These are phyloP conservation scores for Lampris incognitus DNA, from an alignment of 2,113 vertebrate genomes.

Conservation along the genomic window DNA sequence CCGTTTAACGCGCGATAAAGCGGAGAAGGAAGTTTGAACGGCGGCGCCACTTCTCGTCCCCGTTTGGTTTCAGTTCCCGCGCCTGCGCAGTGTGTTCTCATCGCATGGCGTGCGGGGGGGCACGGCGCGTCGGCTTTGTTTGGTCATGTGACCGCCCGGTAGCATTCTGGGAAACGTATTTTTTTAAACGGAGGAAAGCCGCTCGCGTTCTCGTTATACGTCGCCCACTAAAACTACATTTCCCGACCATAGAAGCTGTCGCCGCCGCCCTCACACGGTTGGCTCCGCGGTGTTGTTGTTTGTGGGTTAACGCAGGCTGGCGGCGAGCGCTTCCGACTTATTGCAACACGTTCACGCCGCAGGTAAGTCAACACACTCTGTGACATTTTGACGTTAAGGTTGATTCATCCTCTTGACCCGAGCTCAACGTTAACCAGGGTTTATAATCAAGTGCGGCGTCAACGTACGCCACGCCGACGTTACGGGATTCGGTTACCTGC, in stretches of 20 bases:
- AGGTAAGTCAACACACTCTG: slow-evolving; percentile 19
- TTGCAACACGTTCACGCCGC: slow-evolving; percentile 45
- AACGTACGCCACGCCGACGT: too few relatives aligned
- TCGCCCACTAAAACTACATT: slow-evolving; percentile 45
- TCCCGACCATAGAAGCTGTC: slow-evolving; percentile 21
- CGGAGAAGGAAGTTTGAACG: too few relatives aligned
- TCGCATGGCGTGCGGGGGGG: too few relatives aligned
- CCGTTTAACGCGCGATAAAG: too few relatives aligned
- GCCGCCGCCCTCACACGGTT: background rate
- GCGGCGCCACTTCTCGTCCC: too few relatives aligned
- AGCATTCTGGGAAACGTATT: slow-evolving; percentile 48
- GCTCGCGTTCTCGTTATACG: accelerated
- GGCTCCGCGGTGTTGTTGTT: slow-evolving; percentile 24
- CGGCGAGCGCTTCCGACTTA: background rate
- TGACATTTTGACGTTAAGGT: too few relatives aligned
- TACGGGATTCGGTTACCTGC: too few relatives aligned
- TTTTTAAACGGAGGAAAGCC: accelerated
- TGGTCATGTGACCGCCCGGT: background rate
- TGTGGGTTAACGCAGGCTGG: slow-evolving; percentile 1
- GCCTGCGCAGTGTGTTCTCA: too few relatives aligned
- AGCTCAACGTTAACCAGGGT: too few relatives aligned
- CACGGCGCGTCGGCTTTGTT: background rate
- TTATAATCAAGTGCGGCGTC: too few relatives aligned
- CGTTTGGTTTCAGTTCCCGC: too few relatives aligned
- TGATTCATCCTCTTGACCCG: too few relatives aligned